Percentiles rank a stretch among this genome's conserved stretches.
phyloP scores from a whole-genome alignment of 2,888 invertebrate species.

The Criorhina ranunculi region DNA sequence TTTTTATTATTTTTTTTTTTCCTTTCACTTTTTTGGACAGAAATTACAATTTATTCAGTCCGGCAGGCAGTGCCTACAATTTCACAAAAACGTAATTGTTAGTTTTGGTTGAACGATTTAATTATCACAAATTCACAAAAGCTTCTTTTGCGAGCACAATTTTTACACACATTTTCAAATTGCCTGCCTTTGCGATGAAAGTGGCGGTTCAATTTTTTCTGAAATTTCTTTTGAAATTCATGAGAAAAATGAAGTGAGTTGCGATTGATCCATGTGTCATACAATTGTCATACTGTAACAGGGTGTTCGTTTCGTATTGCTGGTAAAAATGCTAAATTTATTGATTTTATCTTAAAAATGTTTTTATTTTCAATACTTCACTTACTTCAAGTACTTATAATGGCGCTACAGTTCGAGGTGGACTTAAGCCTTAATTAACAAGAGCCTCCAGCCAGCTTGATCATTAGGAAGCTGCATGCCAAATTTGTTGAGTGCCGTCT shows the following conservation, averaged over 20 bases:
- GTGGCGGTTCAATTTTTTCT: slow-evolving; percentile 66
- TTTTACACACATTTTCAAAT: slow-evolving; percentile 61
- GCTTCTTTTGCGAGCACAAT: slow-evolving; percentile 17
- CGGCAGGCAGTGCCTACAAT: slow-evolving; percentile 1
- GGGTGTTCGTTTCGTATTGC: neutral
- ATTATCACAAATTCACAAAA: slow-evolving; percentile 58
- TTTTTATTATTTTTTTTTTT: slow-evolving; percentile 21
- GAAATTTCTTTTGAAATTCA: slow-evolving; percentile 59
- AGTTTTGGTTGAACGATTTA: slow-evolving; percentile 24
- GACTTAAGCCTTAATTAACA: too few relatives aligned
- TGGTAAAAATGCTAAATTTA: too few relatives aligned
- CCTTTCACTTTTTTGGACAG: slow-evolving; percentile 20
- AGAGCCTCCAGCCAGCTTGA: too few relatives aligned
- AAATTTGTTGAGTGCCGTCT: too few relatives aligned
- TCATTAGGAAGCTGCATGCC: too few relatives aligned
- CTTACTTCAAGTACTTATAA: too few relatives aligned
- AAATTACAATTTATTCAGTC: slow-evolving; percentile 23
- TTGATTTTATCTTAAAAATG: too few relatives aligned
- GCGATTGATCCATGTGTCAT: neutral
- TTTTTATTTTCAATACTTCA: too few relatives aligned
- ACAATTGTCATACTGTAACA: slow-evolving; percentile 3
- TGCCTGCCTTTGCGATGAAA: slow-evolving; percentile 20
- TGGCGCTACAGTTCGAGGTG: too few relatives aligned
- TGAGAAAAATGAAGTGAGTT: slow-evolving; percentile 39
- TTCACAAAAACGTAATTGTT: slow-evolving; percentile 15